phyloP scores from a whole-genome alignment of 2,888 invertebrate species.

The Agrotis clavis region DNA sequence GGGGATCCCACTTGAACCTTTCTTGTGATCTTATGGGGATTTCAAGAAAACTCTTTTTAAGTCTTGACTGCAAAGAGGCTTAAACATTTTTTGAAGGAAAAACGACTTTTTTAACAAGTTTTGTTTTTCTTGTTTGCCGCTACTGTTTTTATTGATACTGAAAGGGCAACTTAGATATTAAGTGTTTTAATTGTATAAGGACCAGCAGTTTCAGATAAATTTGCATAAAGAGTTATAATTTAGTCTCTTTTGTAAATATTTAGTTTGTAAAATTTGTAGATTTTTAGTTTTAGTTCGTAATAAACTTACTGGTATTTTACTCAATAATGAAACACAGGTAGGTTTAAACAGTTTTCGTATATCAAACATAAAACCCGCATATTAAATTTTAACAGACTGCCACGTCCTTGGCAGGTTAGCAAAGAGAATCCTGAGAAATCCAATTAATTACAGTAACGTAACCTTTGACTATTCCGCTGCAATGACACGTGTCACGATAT shows the following conservation, averaged over 20 bases:
- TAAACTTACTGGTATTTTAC: too few species aligned
- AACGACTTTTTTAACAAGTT: constrained; percentile 50
- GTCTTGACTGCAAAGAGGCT: constrained; percentile 53
- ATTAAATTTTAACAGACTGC: not conserved
- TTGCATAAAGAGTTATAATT: not conserved
- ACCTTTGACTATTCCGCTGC: not conserved
- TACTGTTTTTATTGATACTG: constrained; percentile 23
- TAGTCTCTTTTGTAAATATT: too few species aligned
- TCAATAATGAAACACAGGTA: too few species aligned
- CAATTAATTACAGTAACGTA: constrained; percentile 10
- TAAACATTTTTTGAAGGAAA: constrained; percentile 50
- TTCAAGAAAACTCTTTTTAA: constrained; percentile 63
- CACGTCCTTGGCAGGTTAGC: not conserved
- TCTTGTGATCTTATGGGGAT: constrained; percentile 69
- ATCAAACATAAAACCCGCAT: not conserved
- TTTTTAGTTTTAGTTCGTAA: too few species aligned
- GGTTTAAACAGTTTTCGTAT: not conserved
- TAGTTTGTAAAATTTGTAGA: too few species aligned
- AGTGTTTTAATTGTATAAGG: not conserved
- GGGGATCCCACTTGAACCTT: constrained; percentile 73
- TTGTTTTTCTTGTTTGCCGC: constrained; percentile 45
- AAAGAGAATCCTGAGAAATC: not conserved
- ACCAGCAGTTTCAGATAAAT: not conserved
- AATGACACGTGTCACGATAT: not conserved
- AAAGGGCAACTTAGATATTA: not conserved